Evolutionary conservation across 2,113 vertebrate genomes (phyloP).

Genomic region (Archocentrus centrarchus): DNA sequence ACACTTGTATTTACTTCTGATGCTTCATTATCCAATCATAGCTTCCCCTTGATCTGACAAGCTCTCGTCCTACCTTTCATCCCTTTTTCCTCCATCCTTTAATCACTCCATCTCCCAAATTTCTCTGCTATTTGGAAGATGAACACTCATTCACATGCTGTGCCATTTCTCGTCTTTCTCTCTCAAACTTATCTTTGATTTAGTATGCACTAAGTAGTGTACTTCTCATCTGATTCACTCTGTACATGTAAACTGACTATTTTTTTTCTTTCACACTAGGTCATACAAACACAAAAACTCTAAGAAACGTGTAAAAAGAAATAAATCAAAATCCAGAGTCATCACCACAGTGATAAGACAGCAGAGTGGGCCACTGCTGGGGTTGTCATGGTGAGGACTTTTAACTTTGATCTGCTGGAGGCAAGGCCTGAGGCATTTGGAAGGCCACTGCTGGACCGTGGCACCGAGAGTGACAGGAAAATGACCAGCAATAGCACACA

Average conservation of each 20-base stretch:
- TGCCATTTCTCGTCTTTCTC: background rate
- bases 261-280: background rate
- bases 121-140: slow-evolving; percentile 32
- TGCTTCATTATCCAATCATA: slow-evolving; percentile 63
- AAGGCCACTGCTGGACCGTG: slow-evolving; percentile 40
- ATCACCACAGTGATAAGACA: slow-evolving; percentile 26
- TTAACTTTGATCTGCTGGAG: slow-evolving; percentile 66
- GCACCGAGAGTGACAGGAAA: slow-evolving; percentile 37
- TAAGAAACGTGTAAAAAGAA: background rate
- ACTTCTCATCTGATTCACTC: slow-evolving; percentile 41
- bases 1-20: slow-evolving; percentile 55
- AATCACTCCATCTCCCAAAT: slow-evolving; percentile 49
- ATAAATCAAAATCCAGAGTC: slow-evolving; percentile 35
- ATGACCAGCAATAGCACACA: slow-evolving; percentile 32
- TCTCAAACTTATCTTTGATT: slow-evolving; percentile 49
- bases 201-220: slow-evolving; percentile 41
- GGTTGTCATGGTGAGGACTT: slow-evolving; percentile 66
- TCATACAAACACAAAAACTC: background rate
- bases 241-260: slow-evolving; percentile 10
- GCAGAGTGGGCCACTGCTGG: slow-evolving; percentile 24
- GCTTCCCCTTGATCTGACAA: slow-evolving; percentile 61
- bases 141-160: slow-evolving; percentile 34
- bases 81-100: slow-evolving; percentile 39
- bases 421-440: slow-evolving; percentile 59
- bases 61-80: slow-evolving; percentile 46